Evolutionary conservation across 2,888 invertebrate species (phyloP), one percentile per base, ranked within the genome.

Genomic region (Drosophila crucigera): DNA sequence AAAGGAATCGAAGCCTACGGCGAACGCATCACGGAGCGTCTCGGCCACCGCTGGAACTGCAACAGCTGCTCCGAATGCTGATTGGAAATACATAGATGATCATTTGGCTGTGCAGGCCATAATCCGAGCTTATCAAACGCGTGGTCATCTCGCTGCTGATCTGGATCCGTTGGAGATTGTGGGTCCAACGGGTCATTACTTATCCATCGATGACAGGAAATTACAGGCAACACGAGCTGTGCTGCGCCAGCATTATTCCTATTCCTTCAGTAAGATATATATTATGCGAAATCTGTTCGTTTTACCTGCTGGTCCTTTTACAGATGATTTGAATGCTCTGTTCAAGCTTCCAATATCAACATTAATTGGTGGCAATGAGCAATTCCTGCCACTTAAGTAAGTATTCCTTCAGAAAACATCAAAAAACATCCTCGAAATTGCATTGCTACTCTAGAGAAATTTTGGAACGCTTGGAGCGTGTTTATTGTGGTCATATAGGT

Each of bases 91-190:
- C 81, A 98, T 99, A 85, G 98, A 98, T 89, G 99, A 99, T 93
- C 99, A 99, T 94, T 95, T 99, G 72, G 97, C 98, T 49, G 98
- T 99, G 11, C 99, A 99, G 93, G 97, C 98, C 68, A 98, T 99
- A 93, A 99, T 99, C 92, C 95, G 99, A 91, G 98, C 98, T 90
- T 99, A 99, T 93, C 99, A 99, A 97, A 50, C 64, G 14, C 90
- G 88, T 11, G 97, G 97, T 11, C 97, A 97, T 91, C 94, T 97
- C 76, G 94, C 96, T 65, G 97, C 97, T 19, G 95, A 96, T 85
- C 94, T 96, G 43, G 97, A 97, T 92, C 97, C 97, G 0, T 94
- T 97, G 70, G 95, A 95, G 55, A 95, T 98, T 73, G 91, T 93
- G 28, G 82, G 83, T 25, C 84, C 83, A 10, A 68, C 66, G 5